Conservation (phyloP, 2,888 invertebrate species). For the Protonemura montana region DNA sequence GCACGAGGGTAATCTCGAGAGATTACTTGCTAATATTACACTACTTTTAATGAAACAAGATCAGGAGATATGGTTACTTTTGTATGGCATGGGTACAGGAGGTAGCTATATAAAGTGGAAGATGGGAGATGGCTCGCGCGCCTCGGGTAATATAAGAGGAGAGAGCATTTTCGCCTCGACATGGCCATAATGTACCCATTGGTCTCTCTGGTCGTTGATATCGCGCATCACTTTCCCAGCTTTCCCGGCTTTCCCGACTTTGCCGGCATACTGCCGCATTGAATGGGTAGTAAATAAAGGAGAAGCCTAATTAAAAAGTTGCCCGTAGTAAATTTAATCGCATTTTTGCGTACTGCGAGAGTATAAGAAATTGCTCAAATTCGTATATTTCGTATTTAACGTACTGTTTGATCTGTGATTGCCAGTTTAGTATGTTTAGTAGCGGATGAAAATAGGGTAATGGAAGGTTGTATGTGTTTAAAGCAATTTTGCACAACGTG, state of each 20-base stretch:
- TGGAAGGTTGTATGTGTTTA: too few species aligned
- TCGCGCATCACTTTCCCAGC: background rate
- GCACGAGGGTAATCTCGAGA: background rate
- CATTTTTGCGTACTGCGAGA: background rate
- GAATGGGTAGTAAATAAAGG: background rate
- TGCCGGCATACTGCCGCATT: background rate
- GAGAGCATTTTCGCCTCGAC: background rate
- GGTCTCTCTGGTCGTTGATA: slow-evolving; percentile 5
- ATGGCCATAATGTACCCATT: background rate
- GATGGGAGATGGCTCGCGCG: slow-evolving; percentile 1
- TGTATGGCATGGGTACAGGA: background rate
- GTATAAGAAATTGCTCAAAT: background rate
- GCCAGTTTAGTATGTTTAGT: too few species aligned
- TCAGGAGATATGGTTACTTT: slow-evolving; percentile 12
- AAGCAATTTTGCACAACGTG: too few species aligned
- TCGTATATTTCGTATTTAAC: too few species aligned
- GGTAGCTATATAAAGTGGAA: background rate
- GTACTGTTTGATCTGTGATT: too few species aligned
- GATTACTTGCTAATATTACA: slow-evolving; percentile 12
- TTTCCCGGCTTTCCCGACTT: background rate
- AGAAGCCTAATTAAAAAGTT: background rate
- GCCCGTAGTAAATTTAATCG: background rate
- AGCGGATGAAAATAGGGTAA: too few species aligned
- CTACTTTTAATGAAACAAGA: slow-evolving; percentile 12
- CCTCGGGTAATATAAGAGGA: background rate